Base-by-base conservation (phyloP, 2,797 vertebrate genomes). In the Acanthurus lineatus region DNA sequence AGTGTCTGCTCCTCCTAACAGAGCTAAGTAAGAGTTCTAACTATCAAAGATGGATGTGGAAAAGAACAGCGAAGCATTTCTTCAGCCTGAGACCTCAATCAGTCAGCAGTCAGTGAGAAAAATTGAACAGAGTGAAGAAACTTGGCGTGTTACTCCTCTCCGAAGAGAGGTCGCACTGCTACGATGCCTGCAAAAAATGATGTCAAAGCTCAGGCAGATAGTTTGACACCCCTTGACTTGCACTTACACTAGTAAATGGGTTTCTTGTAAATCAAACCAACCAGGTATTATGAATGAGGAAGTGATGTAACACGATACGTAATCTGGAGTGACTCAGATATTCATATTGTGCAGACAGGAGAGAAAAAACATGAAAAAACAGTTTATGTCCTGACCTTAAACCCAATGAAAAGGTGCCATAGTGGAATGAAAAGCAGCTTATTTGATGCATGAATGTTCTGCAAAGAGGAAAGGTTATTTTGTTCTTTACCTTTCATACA, bases 61-160 rank as follows among this genome's bases (percentile, higher is more conserved):
- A 68, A 58, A 71, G 40, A 54, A 56, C 32, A 19, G 54, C n/a
- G 38, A 67, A 65, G 0, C 35, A 42, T 78, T 75, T 77, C 59
- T 76, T 32, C 28, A 59, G 58, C 74, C 62, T 35, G 40, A 74
- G 80, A 81, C 83, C 78, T 82, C 78, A 76, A 73, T 85, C 83
- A 87, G 77, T 79, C 80, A 76, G 8, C 54, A 81, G 22, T 71
- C 68, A 64, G 82, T n/a, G 71, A 54, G 71, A 81, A 66, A 69
- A 85, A 81, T 85, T 51, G 20, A 68, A 72, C 57, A 47, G 77
- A 52, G 44, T 44, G 64, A 32, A 42, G 63, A 40, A 40, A 60
- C 60, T 19, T 73, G 58, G 15, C 64, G n/a, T 3, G 28, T 52
- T 32, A 51, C 52, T 77, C n/a, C 65, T 57, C 38, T 60, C 40